Base-by-base conservation (phyloP, 2,888 invertebrate genomes). In the Lypha dubia region DNA sequence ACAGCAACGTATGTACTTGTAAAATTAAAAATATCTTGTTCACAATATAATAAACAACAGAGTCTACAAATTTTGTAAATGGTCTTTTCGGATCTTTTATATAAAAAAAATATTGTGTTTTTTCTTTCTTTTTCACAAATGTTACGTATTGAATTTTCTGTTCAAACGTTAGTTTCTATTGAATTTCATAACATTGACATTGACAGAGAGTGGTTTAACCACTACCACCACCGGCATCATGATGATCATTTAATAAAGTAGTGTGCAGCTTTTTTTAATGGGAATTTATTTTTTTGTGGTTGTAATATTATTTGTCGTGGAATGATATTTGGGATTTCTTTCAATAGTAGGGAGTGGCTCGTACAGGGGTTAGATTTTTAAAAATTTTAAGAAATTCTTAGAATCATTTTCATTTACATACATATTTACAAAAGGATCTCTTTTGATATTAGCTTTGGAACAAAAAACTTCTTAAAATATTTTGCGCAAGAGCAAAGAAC, bases 171-270 rank as follows among this genome's bases (percentile, higher is more conserved):
- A 17, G 35, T 35, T 49, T 15, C n/a, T 60, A 51, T 83, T 71
- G 73, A 62, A 77, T 83, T 83, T 77, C 77, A 68, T 79, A 77
- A 79, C 77, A 77, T 83, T 83, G 77, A 83, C 83, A 77, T 77
- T 83, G 77, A 28, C 65, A 58, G 20, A 9, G 28, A 65, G 24
- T 13, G 28, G 22, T 83, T 35, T 60, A 38, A 20, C 32, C 63
- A 58, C 13, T n/a, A 17, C 1, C n/a, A n/a, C n/a, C 17, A n/a
- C 32, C 41, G n/a, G 1, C 44, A 44, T 13, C 3, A 8, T 49
- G 44, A 77, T 65, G 35, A 44, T 51, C 74, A 60, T 22, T 32
- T 17, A 58, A 38, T 20, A 20, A 22, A 51, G 32, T 51, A 60
- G 58, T 35, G 60, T 41, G 17, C 22, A 60, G 22, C n/a, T n/a